Conservation (phyloP, 2,113 vertebrate species). For the Nothocercus nigrocapillus region DNA sequence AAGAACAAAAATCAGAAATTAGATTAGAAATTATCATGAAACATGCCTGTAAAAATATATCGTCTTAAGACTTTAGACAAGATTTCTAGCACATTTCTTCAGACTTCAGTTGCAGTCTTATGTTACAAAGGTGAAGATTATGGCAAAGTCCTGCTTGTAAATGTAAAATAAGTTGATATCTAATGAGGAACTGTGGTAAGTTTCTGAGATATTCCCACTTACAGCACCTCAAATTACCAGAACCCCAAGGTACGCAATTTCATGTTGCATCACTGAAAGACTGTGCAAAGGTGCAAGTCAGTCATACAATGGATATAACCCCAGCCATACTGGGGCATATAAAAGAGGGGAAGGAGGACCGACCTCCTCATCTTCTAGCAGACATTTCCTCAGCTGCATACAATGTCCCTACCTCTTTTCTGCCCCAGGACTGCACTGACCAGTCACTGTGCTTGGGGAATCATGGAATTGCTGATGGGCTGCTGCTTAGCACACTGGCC, state of each 20-base stretch:
- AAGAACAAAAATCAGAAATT: not conserved
- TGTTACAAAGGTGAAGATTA: not conserved
- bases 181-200: not conserved
- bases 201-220: not conserved
- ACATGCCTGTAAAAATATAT: not conserved
- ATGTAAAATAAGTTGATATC: not conserved
- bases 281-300: not conserved
- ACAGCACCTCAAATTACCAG: not conserved
- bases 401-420: too few species aligned
- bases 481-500: not conserved
- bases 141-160: not conserved
- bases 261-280: not conserved
- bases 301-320: not conserved
- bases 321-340: fast-evolving
- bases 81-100: not conserved
- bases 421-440: not conserved
- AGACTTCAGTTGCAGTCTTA: not conserved
- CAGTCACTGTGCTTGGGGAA: not conserved
- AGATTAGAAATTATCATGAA: not conserved
- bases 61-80: not conserved
- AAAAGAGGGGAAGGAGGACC: not conserved
- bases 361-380: not conserved
- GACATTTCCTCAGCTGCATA: not conserved
- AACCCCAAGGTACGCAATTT: not conserved
- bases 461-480: not conserved